Base-by-base conservation (phyloP, 2,113 vertebrate genomes). In the Ancistrus triradiatus region DNA sequence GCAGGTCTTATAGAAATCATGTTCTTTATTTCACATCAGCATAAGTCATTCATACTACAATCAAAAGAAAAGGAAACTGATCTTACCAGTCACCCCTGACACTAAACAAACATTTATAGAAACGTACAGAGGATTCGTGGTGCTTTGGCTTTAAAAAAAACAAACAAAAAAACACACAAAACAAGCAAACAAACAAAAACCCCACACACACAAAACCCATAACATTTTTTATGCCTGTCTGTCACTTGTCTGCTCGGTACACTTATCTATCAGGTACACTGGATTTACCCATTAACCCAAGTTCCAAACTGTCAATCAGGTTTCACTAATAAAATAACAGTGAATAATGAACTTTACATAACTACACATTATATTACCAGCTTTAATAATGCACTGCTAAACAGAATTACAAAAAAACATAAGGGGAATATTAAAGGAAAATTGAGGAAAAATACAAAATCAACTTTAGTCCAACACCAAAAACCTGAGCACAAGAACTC, bases 81-180 rank as follows among this genome's bases (percentile, higher is more conserved):
- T 83, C 85, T 83, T 78, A 88, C 79, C 81, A 89, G 91, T 82
- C 86, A 79, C 78, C 81, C 88, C 91, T 91, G 92, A 90, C 88
- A 91, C 88, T 82, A 80, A 77, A 84, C 86, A 86, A 85, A 77
- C 74, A 63, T 79, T 83, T 71, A 79, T 82, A 77, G 75, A 79
- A 73, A 74, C 67, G 71, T 72, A 68, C 31, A 70, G n/a, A n/a
- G 80, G 79, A 83, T 79, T 87, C 57, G 86, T 74, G 76, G 86
- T 73, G 79, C 85, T 70, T 85, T 74, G 74, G n/a, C n/a, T n/a
- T n/a, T n/a, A n/a, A n/a, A n/a, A 63, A 75, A 67, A 70, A 73
- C 75, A 71, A 69, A 60, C 67, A 66, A 60, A 61, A 49, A 52
- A 44, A 66, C 67, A 68, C 18, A 69, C 73, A 42, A 73, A 70